Conservation (phyloP, 1,140 invertebrate genomes). For the Dysdera silvatica region DNA sequence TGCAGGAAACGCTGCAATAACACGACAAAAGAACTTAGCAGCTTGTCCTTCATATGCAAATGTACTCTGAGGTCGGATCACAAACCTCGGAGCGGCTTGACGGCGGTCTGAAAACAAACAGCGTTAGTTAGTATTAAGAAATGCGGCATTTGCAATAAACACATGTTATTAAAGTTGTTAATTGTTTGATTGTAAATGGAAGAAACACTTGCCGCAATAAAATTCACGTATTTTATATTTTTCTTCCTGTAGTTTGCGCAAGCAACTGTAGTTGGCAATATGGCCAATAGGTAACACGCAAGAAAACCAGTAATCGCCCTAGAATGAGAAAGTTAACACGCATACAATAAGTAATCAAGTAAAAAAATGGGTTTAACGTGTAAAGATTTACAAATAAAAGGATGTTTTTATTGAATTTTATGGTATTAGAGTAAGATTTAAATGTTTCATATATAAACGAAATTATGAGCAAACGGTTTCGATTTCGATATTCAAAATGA, state of each 20-base stretch:
- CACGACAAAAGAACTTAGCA: slow-evolving; percentile 92
- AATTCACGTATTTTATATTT: slow-evolving; percentile 95
- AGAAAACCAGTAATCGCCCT: slow-evolving; percentile 71
- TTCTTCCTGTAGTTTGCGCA: slow-evolving; percentile 91
- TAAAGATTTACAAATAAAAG: no score
- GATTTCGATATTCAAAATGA: no score
- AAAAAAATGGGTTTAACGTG: no score
- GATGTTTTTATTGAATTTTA: no score
- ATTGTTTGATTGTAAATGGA: neutral
- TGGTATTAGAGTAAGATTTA: no score
- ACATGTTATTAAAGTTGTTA: no score
- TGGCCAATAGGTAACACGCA: slow-evolving; percentile 89
- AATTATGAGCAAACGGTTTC: no score
- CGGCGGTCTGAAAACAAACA: slow-evolving; percentile 64
- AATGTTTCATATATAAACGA: no score
- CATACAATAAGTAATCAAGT: no score
- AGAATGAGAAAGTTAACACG: slow-evolving; percentile 15
- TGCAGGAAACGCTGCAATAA: slow-evolving; percentile 87
- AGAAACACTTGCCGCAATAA: slow-evolving; percentile 65
- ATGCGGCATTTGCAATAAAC: neutral
- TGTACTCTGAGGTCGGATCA: slow-evolving; percentile 88
- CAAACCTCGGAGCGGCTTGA: slow-evolving; percentile 94
- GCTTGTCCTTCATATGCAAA: slow-evolving; percentile 95
- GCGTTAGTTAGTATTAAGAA: neutral
- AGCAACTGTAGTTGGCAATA: slow-evolving; percentile 90